Base-by-base conservation (phyloP, 1,140 invertebrate species). In the Macrocentrus cingulum region DNA sequence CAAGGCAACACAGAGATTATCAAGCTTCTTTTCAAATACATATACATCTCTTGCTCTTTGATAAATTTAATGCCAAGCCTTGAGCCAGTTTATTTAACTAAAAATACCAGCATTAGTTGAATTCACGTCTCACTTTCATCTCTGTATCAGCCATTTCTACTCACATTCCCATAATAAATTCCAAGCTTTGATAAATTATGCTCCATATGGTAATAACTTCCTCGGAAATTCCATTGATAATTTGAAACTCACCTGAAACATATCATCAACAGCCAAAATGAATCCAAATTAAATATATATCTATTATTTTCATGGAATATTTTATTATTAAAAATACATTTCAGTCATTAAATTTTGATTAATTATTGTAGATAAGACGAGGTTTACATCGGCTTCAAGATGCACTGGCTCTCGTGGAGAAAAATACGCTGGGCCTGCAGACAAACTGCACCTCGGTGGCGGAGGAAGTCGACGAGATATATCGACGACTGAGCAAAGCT, bases 401-500 rank as follows among this genome's bases (percentile, higher is more conserved):
- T 75, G 91, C 89, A 59, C 80, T 91, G 64, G 81, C 86, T 29
- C 74, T 93, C 60, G 88, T 94, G 5, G 92, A 95, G 75, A 91
- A 94, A 69, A 95, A 94, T 72, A 88, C 89, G 4, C 71, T 88
- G 19, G 89, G 88, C 60, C 81, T 97, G 44, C 91, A 94, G 80
- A 87, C 86, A 18, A 96, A 95, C 75, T 91, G 90, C 69, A 83
- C 85, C 32, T 88, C 89, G 42, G 92, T 96, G 11, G 84, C 86
- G n/a, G 91, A 94, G 65, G 94, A 97, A 81, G 88, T 97, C 20
- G 92, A 95, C 67, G 93, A 97, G 76, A 91, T 94, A 60, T 90
- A 95, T 71, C 84, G 91, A 70, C 85, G 93, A 64, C 84, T 97
- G 51, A 86, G 90, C 22, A 95, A 95, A 80, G 94, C 93, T 39